Base-by-base conservation (phyloP, 1,140 invertebrate genomes). In the Drosophila kikkawai region DNA sequence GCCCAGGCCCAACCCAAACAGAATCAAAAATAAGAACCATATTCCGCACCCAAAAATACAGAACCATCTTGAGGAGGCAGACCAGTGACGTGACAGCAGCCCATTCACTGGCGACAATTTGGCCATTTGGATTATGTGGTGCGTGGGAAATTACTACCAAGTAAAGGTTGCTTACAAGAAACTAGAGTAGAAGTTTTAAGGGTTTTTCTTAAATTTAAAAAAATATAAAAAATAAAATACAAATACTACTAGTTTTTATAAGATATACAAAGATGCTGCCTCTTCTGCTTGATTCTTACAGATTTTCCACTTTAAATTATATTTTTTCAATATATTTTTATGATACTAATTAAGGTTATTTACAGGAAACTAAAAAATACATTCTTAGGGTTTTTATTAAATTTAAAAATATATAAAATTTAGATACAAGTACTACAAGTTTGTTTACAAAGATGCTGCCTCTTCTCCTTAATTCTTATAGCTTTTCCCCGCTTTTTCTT, bases 21-120 rank as follows among this genome's bases (percentile, higher is more conserved):
- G 37, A 42, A 44, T 56, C 36, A 39, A 56, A 56, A 56, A n/a
- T 59, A 61, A 60, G 13, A 66, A 63, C 44, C 42, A 37, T 29
- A 32, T 12, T 12, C 58, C 76, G 74, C 59, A 64, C 59, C 50
- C 45, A 37, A 48, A 41, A 29, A 26, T 3, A 47, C 56, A n/a
- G 13, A 61, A 45, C 48, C 42, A 70, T 66, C 55, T 44, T 51
- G 45, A 48, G 36, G 39, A 29, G 42, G 36, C 66, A 75, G 60
- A 34, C 64, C 55, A 70, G 64, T 86, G 80, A 86, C 83, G 83
- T 86, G 83, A 88, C 83, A 80, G 84, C 67, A 73, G 80, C 61
- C 80, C 83, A 86, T 86, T 86, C 67, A 74, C 76, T 83, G 76
- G 84, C 83, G 83, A 86, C 83, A 88, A 86, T 65, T 86, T 86